phyloP scores from a whole-genome alignment of 1,140 invertebrate species.

The Pentalonia nigronervosa region DNA sequence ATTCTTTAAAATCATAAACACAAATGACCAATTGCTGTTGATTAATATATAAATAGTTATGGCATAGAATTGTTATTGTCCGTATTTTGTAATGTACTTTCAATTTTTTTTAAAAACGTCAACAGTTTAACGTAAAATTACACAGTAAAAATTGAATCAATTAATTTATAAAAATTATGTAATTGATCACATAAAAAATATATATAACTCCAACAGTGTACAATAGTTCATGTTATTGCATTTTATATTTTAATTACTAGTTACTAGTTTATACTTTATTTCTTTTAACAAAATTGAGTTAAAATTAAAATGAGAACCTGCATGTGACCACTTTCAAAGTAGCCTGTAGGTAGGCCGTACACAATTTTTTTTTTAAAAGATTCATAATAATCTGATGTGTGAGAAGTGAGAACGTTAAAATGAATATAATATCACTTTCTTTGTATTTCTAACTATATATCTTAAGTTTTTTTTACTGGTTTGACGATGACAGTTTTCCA shows the following conservation, averaged over 20 bases:
- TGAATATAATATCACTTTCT: slow-evolving; percentile 44
- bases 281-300: not conserved
- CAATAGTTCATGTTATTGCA: not conserved
- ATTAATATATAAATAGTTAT: not conserved
- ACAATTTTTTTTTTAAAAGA: not conserved
- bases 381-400: slow-evolving; percentile 7
- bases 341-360: not conserved
- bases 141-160: not conserved
- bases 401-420: slow-evolving; percentile 10
- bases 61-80: not conserved
- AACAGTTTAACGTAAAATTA: not conserved
- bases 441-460: not conserved
- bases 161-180: not conserved
- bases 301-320: not conserved
- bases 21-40: not conserved
- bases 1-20: not conserved
- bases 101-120: not conserved
- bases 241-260: not conserved
- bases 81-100: not conserved
- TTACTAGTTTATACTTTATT: not conserved
- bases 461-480: not conserved
- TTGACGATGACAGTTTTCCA: slow-evolving; percentile 40
- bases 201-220: not conserved
- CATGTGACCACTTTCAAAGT: not conserved
- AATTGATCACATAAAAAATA: not conserved